Evolutionary conservation across 2,888 invertebrate species (phyloP).

Genomic region (Iselma pallidipennis): DNA sequence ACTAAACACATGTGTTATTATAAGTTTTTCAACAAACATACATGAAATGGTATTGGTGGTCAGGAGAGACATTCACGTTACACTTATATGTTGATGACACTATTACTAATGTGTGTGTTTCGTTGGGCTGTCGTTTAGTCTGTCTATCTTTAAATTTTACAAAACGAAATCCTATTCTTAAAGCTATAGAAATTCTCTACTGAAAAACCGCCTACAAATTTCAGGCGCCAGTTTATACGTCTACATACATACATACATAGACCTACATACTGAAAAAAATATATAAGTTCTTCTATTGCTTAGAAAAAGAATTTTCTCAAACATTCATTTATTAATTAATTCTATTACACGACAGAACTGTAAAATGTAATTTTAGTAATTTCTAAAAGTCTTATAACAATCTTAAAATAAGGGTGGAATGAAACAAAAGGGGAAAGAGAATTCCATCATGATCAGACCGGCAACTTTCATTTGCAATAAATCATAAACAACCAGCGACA

Average conservation of each 20-base stretch:
- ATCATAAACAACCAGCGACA: slow-evolving; percentile 21
- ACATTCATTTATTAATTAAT: too few relatives aligned
- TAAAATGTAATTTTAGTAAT: too few relatives aligned
- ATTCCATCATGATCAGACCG: not conserved
- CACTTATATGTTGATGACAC: not conserved
- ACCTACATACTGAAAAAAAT: too few relatives aligned
- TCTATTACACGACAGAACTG: too few relatives aligned
- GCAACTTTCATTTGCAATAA: slow-evolving; percentile 20
- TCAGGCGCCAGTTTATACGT: not conserved
- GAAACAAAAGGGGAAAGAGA: not conserved
- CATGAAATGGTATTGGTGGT: not conserved
- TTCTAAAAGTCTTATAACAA: too few relatives aligned
- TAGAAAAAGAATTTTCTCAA: too few relatives aligned
- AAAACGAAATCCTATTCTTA: slow-evolving; percentile 4
- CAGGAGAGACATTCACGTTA: not conserved
- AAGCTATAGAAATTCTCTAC: slow-evolving; percentile 1
- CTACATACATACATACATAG: too few relatives aligned
- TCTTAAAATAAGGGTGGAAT: not conserved
- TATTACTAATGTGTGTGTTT: not conserved
- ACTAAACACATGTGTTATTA: not conserved
- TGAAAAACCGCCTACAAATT: not conserved
- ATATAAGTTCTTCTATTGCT: too few relatives aligned
- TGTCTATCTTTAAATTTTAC: not conserved
- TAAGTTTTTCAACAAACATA: not conserved
- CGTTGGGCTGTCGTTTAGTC: not conserved